A percentile compares a stretch with the other conserved stretches of the same genome.
Evolutionary conservation across 2,113 vertebrate genomes (phyloP).

Genomic region (Telmatochromis brachygnathus): DNA sequence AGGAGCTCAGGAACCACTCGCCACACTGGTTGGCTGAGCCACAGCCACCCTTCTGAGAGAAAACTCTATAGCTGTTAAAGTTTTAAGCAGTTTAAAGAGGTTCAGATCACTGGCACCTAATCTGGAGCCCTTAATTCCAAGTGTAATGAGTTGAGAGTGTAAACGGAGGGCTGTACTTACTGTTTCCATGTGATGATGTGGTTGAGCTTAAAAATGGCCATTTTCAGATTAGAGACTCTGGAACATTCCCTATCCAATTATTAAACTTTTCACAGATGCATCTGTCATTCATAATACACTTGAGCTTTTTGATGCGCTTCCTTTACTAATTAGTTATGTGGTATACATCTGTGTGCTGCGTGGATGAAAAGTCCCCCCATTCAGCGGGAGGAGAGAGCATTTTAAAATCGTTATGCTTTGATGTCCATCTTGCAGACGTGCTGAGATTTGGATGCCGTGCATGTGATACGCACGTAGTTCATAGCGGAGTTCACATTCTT

Average conservation of each 20-base stretch:
- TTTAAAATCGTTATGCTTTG: conserved; percentile 6
- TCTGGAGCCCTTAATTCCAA: background rate
- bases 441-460: background rate
- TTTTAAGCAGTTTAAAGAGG: background rate
- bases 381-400: background rate
- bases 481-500: background rate
- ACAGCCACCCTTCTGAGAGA: background rate
- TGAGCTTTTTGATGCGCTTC: background rate
- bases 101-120: background rate
- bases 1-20: background rate
- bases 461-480: background rate
- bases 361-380: background rate
- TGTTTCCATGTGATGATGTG: background rate
- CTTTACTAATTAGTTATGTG: background rate
- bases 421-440: background rate
- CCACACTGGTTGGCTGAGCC: background rate
- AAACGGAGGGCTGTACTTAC: background rate
- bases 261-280: background rate
- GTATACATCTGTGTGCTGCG: background rate
- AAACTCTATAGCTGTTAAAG: background rate
- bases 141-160: background rate
- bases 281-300: conserved; percentile 5
- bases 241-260: background rate
- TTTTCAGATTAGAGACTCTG: background rate
- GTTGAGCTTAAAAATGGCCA: background rate